Percentiles rank a stretch among this genome's conserved stretches.
Conservation (phyloP, 2,888 invertebrate genomes). For the Leucozona laternaria region DNA sequence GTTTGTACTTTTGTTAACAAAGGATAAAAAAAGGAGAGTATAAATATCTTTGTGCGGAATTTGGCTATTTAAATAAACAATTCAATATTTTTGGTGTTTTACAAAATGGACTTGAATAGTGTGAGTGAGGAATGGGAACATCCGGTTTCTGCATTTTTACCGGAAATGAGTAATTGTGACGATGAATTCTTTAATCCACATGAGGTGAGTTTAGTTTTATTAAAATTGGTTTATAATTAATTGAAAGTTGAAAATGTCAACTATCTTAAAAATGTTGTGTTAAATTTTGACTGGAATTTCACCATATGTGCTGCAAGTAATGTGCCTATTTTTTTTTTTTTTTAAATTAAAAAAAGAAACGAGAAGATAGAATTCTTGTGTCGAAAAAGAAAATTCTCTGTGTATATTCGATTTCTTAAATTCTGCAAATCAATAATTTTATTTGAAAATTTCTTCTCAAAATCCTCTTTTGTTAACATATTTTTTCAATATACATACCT, state of each 20-base stretch:
- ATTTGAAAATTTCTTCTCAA: too few species aligned
- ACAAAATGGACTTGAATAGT: slow-evolving; percentile 77
- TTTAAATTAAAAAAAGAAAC: too few species aligned
- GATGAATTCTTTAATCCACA: slow-evolving; percentile 86
- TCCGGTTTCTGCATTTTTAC: slow-evolving; percentile 86
- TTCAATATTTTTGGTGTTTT: slow-evolving; percentile 8
- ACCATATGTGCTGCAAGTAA: slow-evolving; percentile 15
- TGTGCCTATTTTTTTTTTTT: not conserved
- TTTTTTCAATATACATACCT: too few species aligned
- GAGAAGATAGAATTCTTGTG: too few species aligned
- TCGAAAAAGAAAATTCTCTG: too few species aligned
- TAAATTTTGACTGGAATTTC: not conserved
- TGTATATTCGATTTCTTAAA: too few species aligned
- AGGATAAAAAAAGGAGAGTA: slow-evolving; percentile 3
- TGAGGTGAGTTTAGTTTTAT: slow-evolving; percentile 84
- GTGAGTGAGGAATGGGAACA: slow-evolving; percentile 86
- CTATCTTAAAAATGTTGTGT: not conserved
- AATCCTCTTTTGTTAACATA: too few species aligned
- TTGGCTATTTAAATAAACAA: slow-evolving; percentile 25
- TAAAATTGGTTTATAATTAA: not conserved
- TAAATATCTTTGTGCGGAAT: slow-evolving; percentile 16
- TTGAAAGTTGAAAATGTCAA: not conserved
- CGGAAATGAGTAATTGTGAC: slow-evolving; percentile 86
- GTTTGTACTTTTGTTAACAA: slow-evolving; percentile 48
- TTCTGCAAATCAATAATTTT: too few species aligned